A percentile compares a stretch with the other conserved stretches of the same genome.
These are phyloP conservation scores for Labeo calbasu DNA, from an alignment of 2,797 vertebrate genomes.

Conservation along the genomic window DNA sequence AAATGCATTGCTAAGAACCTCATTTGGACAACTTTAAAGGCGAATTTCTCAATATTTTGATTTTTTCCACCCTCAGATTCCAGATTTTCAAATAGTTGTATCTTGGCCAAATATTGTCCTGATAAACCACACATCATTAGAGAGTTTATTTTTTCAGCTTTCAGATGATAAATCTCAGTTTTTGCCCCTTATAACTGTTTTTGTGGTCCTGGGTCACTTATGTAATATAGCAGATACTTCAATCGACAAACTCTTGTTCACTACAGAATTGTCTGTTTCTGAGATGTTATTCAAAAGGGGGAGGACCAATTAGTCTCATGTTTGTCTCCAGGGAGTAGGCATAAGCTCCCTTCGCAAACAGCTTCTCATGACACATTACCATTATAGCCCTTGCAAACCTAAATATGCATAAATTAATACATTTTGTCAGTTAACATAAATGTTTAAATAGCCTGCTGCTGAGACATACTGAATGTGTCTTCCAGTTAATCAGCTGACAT, in stretches of 20 bases:
- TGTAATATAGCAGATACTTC: neutral
- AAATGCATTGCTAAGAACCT: no score
- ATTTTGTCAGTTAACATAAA: constrained; percentile 21
- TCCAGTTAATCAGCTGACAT: neutral
- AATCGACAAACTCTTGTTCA: neutral
- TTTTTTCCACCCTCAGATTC: no score
- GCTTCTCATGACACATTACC: constrained; percentile 52
- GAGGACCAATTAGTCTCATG: constrained; percentile 57
- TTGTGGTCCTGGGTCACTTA: no score
- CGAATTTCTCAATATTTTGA: no score
- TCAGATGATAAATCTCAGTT: no score
- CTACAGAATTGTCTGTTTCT: neutral
- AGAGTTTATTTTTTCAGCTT: no score
- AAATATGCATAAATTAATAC: constrained; percentile 45
- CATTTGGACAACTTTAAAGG: no score
- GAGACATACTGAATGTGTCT: neutral
- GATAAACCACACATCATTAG: no score
- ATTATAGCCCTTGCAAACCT: constrained; percentile 42
- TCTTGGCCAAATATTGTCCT: no score
- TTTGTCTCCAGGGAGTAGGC: constrained; percentile 57
- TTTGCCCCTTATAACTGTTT: no score
- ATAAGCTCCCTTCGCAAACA: constrained; percentile 48
- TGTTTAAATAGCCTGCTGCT: neutral
- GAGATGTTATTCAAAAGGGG: constrained; percentile 55
- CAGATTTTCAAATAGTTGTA: no score